These are phyloP conservation scores for Acronicta leporina DNA, from an alignment of 2,888 invertebrate genomes.

Conservation along the genomic window DNA sequence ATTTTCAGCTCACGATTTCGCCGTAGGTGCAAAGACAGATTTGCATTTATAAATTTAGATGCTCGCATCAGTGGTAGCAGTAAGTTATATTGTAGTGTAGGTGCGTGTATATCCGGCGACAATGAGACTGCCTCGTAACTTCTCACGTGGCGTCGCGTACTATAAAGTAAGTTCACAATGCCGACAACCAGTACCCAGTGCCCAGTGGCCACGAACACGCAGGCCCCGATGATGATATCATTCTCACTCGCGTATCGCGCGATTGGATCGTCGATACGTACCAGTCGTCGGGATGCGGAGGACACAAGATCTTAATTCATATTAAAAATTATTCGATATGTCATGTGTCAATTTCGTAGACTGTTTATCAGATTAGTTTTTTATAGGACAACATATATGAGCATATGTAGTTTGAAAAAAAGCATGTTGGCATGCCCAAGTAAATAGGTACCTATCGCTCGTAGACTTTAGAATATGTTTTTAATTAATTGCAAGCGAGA, in stretches of 20 bases:
- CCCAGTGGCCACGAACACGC: slow-evolving; percentile 59
- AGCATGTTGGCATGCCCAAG: no score
- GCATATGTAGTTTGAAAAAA: slow-evolving; percentile 2
- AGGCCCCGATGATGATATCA: slow-evolving; percentile 71
- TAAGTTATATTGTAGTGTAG: slow-evolving; percentile 37
- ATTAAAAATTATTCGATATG: slow-evolving; percentile 75
- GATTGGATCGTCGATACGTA: slow-evolving; percentile 77
- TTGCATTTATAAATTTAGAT: slow-evolving; percentile 50
- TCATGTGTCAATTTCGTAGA: slow-evolving; percentile 75
- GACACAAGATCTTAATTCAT: slow-evolving; percentile 73
- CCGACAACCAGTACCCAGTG: slow-evolving; percentile 56
- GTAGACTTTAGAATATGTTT: slow-evolving; percentile 4
- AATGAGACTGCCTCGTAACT: slow-evolving; percentile 52
- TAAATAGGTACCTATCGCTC: not conserved
- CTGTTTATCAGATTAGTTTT: slow-evolving; percentile 36
- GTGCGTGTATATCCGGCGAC: slow-evolving; percentile 48
- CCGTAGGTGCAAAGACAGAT: slow-evolving; percentile 36
- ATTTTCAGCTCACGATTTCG: slow-evolving; percentile 36
- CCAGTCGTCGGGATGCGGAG: slow-evolving; percentile 62
- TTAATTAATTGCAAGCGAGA: slow-evolving; percentile 20
- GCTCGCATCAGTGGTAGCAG: slow-evolving; percentile 32
- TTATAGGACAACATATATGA: not conserved
- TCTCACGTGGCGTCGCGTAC: slow-evolving; percentile 47
- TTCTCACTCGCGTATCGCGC: slow-evolving; percentile 69
- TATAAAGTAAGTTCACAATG: slow-evolving; percentile 59